Evolutionary conservation across 2,113 vertebrate genomes (phyloP).

Genomic region (Lucifuga dentata): DNA sequence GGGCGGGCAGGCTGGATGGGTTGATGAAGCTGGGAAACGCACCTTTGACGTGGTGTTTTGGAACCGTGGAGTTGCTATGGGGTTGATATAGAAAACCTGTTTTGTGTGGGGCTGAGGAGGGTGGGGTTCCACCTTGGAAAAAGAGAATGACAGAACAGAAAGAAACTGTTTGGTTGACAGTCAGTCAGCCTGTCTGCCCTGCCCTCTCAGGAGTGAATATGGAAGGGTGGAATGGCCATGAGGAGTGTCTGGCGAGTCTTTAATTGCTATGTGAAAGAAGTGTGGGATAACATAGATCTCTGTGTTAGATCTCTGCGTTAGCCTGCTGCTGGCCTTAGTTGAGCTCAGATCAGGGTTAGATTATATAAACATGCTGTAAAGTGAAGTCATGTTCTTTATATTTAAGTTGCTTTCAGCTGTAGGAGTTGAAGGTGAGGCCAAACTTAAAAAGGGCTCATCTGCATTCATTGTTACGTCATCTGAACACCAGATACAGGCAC

Average conservation of each 20-base stretch:
- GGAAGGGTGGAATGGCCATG: constrained; percentile 76
- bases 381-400: constrained; percentile 17
- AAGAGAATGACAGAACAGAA: constrained; percentile 83
- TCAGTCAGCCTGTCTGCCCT: constrained; percentile 75
- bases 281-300: constrained; percentile 3
- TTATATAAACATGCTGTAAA: constrained; percentile 45
- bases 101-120: constrained; percentile 88
- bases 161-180: constrained; percentile 80
- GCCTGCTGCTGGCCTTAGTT: constrained; percentile 3
- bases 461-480: constrained; percentile 55
- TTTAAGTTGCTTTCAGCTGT: constrained; percentile 40
- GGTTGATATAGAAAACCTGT: constrained; percentile 90
- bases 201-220: constrained; percentile 75
- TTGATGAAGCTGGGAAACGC: constrained; percentile 81
- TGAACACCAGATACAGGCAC: constrained; percentile 45
- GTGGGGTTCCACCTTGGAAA: constrained; percentile 87
- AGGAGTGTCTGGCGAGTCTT: constrained; percentile 51
- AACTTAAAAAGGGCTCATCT: constrained; percentile 34
- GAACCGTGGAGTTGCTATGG: constrained; percentile 87
- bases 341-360: constrained; percentile 36
- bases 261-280: constrained; percentile 3
- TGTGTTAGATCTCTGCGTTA: no score
- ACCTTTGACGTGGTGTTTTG: constrained; percentile 87
- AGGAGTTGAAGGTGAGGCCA: constrained; percentile 42
- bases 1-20: constrained; percentile 74